These are phyloP conservation scores for Heterocephalus glaber DNA, from an alignment of 2,113 vertebrate genomes.

Conservation along the genomic window DNA sequence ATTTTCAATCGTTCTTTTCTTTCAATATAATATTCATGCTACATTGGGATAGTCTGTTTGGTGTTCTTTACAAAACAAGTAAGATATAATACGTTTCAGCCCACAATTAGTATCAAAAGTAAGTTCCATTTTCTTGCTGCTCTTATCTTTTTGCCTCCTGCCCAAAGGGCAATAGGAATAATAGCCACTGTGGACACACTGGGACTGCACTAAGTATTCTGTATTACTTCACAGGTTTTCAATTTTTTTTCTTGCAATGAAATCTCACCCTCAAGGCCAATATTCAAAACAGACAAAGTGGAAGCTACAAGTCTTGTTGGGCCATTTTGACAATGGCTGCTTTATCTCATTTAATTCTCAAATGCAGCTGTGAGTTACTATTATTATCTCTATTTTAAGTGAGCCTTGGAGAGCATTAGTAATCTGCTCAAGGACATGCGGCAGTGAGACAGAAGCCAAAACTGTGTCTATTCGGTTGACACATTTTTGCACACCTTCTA, in stretches of 20 bases:
- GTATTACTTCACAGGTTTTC: not conserved
- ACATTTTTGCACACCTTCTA: not conserved
- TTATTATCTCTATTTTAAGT: conserved; percentile 13
- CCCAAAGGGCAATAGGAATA: not conserved
- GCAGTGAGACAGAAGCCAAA: not conserved
- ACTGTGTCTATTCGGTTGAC: not conserved
- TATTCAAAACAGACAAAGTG: not conserved
- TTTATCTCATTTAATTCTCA: conserved; percentile 15
- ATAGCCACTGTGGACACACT: rapidly evolving
- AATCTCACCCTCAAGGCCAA: not conserved
- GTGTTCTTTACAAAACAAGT: not conserved
- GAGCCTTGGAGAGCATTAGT: not conserved
- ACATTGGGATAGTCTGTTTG: not conserved
- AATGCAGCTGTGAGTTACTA: not conserved
- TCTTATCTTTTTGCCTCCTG: not conserved
- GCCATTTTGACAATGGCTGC: not conserved
- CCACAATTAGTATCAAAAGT: not conserved
- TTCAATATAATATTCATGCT: not conserved
- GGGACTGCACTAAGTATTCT: not conserved
- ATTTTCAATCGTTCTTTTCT: not conserved
- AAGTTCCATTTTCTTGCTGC: not conserved
- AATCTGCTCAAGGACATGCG: not conserved
- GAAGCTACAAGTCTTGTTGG: not conserved
- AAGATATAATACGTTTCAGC: not conserved
- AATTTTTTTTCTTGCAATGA: not conserved